phyloP scores from a whole-genome alignment of 23 tunicate genomes.

The Pegea sp. region DNA sequence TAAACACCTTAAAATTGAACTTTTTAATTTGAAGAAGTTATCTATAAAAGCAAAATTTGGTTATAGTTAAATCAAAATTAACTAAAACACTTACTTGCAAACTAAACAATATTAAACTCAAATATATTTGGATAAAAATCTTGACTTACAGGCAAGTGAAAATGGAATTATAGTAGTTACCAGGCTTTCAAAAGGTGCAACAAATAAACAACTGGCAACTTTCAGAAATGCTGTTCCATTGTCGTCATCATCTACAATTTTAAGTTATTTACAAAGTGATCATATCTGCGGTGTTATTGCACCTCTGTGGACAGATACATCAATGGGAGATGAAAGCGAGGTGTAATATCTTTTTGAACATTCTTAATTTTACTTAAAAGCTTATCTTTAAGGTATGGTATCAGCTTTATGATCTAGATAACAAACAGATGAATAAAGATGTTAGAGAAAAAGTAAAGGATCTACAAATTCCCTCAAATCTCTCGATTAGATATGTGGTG shows the following conservation, averaged over 20 bases:
- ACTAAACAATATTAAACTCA: no score
- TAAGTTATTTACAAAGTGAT: not conserved
- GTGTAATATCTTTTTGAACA: constrained; percentile 1
- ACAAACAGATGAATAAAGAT: constrained; percentile 1
- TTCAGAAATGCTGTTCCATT: constrained; percentile 23
- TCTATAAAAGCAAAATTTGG: no score
- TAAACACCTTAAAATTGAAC: no score
- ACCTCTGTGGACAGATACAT: constrained; percentile 61
- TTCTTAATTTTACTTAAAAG: not conserved
- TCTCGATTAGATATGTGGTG: constrained; percentile 16
- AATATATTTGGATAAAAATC: not conserved
- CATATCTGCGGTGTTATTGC: constrained; percentile 57
- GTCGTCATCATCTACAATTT: not conserved
- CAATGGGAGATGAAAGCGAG: constrained; percentile 11
- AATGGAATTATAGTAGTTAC: constrained; percentile 51
- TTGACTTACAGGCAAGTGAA: constrained; percentile 36
- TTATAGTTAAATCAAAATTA: no score
- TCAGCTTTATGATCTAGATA: constrained; percentile 23
- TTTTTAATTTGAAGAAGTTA: no score
- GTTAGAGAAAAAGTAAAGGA: not conserved
- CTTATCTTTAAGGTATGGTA: constrained; percentile 21
- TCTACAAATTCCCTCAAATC: constrained; percentile 4
- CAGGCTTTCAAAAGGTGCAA: constrained; percentile 10
- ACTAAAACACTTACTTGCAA: no score
- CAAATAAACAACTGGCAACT: constrained; percentile 12